phyloP scores from a whole-genome alignment of 2,888 invertebrate genomes.

The Agriopis leucophaearia region DNA sequence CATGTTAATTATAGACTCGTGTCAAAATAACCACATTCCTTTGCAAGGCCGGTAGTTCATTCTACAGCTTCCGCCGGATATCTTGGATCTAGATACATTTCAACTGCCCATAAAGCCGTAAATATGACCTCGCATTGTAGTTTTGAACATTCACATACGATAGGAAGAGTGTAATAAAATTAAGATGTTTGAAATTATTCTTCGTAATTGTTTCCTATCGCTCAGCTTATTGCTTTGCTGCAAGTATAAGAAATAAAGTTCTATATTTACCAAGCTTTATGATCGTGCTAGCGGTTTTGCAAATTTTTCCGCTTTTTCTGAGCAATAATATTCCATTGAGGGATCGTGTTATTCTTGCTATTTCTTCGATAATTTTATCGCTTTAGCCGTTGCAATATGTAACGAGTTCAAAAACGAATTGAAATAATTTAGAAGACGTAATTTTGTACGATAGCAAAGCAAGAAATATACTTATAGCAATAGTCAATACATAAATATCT shows the following conservation, averaged over 20 bases:
- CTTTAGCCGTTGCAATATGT: too few relatives aligned
- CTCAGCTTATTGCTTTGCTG: neutral
- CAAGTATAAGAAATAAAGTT: neutral
- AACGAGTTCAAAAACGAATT: too few relatives aligned
- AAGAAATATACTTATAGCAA: too few relatives aligned
- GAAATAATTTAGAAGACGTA: too few relatives aligned
- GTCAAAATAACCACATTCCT: constrained; percentile 49
- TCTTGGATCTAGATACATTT: constrained; percentile 54
- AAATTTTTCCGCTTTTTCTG: too few relatives aligned
- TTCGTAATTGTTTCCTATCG: neutral
- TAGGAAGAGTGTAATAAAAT: constrained; percentile 52
- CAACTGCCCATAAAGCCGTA: constrained; percentile 50
- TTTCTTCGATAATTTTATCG: too few relatives aligned
- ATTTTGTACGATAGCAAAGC: too few relatives aligned
- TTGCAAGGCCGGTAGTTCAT: constrained; percentile 58
- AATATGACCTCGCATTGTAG: constrained; percentile 57
- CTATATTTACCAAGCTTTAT: too few relatives aligned
- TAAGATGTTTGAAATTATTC: neutral
- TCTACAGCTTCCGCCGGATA: constrained; percentile 65
- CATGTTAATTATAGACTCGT: constrained; percentile 9
- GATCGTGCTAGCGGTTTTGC: too few relatives aligned
- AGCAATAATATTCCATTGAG: too few relatives aligned
- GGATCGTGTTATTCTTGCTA: too few relatives aligned
- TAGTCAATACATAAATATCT: too few relatives aligned
- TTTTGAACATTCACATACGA: constrained; percentile 48